Evolutionary conservation across 2,888 invertebrate species (phyloP).

Genomic region (Operophtera brumata): DNA sequence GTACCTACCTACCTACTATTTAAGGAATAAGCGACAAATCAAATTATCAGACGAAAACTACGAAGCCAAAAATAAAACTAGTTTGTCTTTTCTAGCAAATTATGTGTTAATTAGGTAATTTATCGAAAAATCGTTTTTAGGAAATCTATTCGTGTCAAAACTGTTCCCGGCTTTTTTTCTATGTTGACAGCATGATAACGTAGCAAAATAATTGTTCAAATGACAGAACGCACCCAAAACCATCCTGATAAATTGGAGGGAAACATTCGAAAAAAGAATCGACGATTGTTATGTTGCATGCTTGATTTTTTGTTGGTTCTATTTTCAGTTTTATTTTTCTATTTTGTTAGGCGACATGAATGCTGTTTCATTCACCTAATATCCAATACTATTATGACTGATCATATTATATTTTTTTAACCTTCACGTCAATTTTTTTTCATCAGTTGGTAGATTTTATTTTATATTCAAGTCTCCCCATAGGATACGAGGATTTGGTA

Average conservation of each 20-base stretch:
- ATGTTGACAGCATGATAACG: conserved; percentile 68
- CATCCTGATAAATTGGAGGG: conserved; percentile 59
- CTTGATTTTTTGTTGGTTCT: conserved; percentile 46
- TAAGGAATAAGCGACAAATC: neutral
- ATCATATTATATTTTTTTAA: too few species aligned
- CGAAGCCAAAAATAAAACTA: neutral
- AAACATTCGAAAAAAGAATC: conserved; percentile 58
- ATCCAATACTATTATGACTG: too few species aligned
- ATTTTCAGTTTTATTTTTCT: conserved; percentile 40
- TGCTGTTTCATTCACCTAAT: neutral
- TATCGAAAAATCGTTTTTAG: conserved; percentile 34
- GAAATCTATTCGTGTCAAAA: conserved; percentile 26
- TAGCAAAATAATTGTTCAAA: conserved; percentile 69
- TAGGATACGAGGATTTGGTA: too few species aligned
- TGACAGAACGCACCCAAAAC: conserved; percentile 65
- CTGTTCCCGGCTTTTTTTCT: conserved; percentile 29
- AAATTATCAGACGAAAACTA: neutral
- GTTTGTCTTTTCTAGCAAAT: conserved; percentile 24
- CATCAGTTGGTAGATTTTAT: too few species aligned
- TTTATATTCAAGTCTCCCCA: too few species aligned
- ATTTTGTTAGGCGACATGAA: neutral
- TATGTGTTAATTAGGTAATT: conserved; percentile 27
- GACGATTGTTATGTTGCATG: conserved; percentile 55
- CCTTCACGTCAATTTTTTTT: too few species aligned
- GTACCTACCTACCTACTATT: too few species aligned